phyloP scores from a whole-genome alignment of 2,888 invertebrate genomes.

The Chrysolina americana region DNA sequence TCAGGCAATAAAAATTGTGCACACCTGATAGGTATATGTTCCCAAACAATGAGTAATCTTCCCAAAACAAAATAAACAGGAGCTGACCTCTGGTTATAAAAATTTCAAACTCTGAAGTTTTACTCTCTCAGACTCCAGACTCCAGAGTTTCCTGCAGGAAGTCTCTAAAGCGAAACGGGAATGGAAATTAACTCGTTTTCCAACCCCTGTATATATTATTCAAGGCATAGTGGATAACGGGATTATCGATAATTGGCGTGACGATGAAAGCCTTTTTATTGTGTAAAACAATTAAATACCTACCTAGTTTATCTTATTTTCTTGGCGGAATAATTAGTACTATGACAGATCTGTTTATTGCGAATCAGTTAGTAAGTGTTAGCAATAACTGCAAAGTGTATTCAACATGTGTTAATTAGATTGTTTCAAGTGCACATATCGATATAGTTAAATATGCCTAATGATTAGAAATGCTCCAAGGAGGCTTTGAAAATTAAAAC shows the following conservation, averaged over 20 bases:
- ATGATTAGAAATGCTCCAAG: slow-evolving; percentile 37
- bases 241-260: not conserved
- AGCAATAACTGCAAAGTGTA: slow-evolving; percentile 1
- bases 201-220: slow-evolving; percentile 14
- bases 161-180: slow-evolving; percentile 21
- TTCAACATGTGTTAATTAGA: slow-evolving; percentile 37
- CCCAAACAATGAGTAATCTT: not conserved
- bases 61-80: not conserved
- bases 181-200: slow-evolving; percentile 21
- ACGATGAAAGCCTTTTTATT: not conserved
- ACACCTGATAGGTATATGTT: too few relatives aligned
- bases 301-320: too few relatives aligned
- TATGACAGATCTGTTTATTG: not conserved
- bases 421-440: slow-evolving; percentile 41
- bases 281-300: slow-evolving; percentile 16
- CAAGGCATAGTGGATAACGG: not conserved
- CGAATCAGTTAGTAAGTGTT: not conserved
- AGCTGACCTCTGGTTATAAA: slow-evolving; percentile 7
- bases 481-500: slow-evolving; percentile 50
- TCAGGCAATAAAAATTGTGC: too few relatives aligned
- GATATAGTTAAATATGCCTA: slow-evolving; percentile 39
- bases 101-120: not conserved
- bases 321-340: too few relatives aligned
- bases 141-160: slow-evolving; percentile 35
- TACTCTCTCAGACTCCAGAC: slow-evolving; percentile 42